A percentile compares a stretch with the other conserved stretches of the same genome.
Conservation (phyloP, 2,113 vertebrate species). For the Ptilonorhynchus violaceus region DNA sequence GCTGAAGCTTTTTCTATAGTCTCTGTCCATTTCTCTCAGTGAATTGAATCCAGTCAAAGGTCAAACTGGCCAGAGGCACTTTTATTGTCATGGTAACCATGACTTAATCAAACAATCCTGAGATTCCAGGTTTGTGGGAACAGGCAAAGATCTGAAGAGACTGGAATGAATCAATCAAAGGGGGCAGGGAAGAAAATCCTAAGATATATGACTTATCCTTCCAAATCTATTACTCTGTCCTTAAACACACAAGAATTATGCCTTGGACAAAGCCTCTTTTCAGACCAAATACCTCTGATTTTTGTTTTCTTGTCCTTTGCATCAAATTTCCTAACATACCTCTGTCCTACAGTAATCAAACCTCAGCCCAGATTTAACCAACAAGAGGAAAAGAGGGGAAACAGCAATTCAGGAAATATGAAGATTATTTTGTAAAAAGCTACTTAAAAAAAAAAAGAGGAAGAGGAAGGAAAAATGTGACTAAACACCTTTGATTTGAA, state of each 20-base stretch:
- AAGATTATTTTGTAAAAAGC: background rate
- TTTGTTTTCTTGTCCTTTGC: constrained; percentile 62
- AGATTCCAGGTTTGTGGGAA: constrained; percentile 80
- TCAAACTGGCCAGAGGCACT: constrained; percentile 86
- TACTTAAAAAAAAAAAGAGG: background rate
- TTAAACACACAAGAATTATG: constrained; percentile 72
- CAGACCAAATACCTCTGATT: constrained; percentile 66
- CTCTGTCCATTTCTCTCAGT: constrained; percentile 78
- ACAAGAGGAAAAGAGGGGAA: background rate
- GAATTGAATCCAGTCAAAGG: constrained; percentile 86
- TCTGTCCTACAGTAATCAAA: constrained; percentile 25
- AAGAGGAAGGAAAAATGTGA: background rate
- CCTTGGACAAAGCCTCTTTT: constrained; percentile 55
- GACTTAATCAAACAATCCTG: constrained; percentile 89
- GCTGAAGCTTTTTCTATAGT: constrained; percentile 56
- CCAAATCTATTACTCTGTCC: constrained; percentile 71
- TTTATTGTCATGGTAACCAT: constrained; percentile 78
- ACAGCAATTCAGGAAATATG: background rate
- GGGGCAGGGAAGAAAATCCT: constrained; percentile 58
- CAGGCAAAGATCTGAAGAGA: constrained; percentile 68
- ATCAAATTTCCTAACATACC: constrained; percentile 50
- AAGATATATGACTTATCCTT: constrained; percentile 75
- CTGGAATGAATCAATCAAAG: constrained; percentile 75
- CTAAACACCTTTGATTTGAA: background rate
- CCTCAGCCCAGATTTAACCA: background rate